These are phyloP conservation scores for Spermophilus dauricus DNA, from an alignment of 2,113 vertebrate genomes.

Conservation along the genomic window DNA sequence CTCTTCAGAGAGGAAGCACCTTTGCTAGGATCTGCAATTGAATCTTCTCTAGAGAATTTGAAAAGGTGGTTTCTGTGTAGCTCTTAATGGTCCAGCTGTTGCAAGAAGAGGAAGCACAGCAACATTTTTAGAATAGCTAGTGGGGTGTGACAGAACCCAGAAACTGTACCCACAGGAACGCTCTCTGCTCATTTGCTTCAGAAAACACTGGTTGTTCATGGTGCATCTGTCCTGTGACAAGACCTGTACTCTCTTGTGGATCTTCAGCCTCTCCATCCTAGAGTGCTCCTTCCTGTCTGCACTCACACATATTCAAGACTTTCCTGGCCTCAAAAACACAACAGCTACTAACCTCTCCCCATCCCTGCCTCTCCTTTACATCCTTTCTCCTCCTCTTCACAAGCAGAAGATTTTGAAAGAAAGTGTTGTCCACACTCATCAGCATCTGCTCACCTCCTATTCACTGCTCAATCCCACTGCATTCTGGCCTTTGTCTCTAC, in stretches of 20 bases:
- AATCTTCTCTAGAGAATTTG: slow-evolving; percentile 62
- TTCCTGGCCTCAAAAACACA: neutral
- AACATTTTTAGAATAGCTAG: slow-evolving; percentile 70
- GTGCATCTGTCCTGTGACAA: neutral
- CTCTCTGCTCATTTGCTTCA: slow-evolving; percentile 13
- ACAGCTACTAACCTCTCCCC: neutral
- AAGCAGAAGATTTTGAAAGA: neutral
- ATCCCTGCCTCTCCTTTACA: neutral
- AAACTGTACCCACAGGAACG: neutral
- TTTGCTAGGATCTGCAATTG: slow-evolving; percentile 51
- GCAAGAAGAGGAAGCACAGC: slow-evolving; percentile 70
- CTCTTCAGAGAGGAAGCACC: slow-evolving; percentile 66
- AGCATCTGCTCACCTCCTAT: neutral
- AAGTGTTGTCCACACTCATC: neutral
- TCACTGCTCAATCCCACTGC: neutral
- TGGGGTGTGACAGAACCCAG: neutral
- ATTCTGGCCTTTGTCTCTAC: neutral
- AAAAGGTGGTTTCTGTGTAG: slow-evolving; percentile 56
- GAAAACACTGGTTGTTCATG: neutral
- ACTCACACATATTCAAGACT: neutral
- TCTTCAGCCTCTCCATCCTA: neutral
- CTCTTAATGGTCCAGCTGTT: slow-evolving; percentile 58
- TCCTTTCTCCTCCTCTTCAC: neutral
- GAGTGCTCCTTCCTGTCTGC: neutral
- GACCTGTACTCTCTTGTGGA: neutral